A percentile compares a stretch with the other conserved stretches of the same genome.
Conservation (phyloP, 2,888 invertebrate species). For the Meandrusa payeni region DNA sequence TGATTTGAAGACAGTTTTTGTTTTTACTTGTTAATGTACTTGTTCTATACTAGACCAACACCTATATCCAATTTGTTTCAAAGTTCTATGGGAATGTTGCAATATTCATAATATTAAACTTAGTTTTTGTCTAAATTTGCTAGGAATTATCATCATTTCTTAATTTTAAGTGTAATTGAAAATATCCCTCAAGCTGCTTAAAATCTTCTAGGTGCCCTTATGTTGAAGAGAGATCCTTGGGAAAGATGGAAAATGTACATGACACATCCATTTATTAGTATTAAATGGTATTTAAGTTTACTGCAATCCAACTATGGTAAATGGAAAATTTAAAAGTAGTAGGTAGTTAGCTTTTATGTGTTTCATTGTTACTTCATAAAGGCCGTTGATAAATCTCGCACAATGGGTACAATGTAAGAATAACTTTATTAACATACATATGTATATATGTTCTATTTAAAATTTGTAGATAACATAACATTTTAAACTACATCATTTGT, state of each 20-base stretch:
- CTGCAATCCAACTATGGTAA: conserved; percentile 78
- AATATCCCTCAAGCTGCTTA: conserved; percentile 28
- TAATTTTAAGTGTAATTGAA: not conserved
- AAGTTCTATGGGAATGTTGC: too few species aligned
- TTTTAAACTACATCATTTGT: not conserved
- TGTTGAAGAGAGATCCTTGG: conserved; percentile 79
- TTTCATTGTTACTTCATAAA: conserved; percentile 3
- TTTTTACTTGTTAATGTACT: too few species aligned
- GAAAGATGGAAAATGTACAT: conserved; percentile 80
- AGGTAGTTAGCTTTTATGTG: conserved; percentile 29
- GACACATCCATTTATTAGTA: conserved; percentile 76
- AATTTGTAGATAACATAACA: not conserved
- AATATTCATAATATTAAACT: too few species aligned
- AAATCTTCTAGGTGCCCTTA: conserved; percentile 76
- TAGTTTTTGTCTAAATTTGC: too few species aligned
- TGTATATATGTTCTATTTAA: too few species aligned
- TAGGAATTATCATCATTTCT: too few species aligned
- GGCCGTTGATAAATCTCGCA: conserved; percentile 9
- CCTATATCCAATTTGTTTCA: too few species aligned
- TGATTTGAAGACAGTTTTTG: too few species aligned
- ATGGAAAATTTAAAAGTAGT: conserved; percentile 42
- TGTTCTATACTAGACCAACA: too few species aligned
- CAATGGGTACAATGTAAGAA: too few species aligned
- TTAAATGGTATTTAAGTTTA: conserved; percentile 80
- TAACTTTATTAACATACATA: too few species aligned